Evolutionary conservation across 2,888 invertebrate genomes (phyloP), one percentile per base, ranked within the genome.

Genomic region (Apodemia hepburni): DNA sequence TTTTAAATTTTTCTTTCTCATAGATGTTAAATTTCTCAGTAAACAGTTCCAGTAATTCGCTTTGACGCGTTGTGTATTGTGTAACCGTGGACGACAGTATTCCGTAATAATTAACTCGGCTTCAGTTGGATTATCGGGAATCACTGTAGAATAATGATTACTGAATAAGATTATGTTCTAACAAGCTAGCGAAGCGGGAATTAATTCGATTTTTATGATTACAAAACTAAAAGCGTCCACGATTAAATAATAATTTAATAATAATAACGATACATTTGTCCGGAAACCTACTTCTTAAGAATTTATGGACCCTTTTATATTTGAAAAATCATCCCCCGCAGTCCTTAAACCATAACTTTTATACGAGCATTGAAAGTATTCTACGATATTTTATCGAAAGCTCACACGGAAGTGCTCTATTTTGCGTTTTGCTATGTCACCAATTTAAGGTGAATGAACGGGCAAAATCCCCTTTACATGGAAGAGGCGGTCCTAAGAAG

Each of bases 361-460:
- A 27, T 29, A 15, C 27, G 27, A 86, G 85, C 87, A 86, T 87
- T 85, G 87, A 85, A 84, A 85, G 87, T 84, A 85, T 82, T 85
- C 85, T 82, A 84, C 85, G 78, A 83, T 81, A 75, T 83, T 87
- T 87, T 85, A 84, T 87, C 82, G 87, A 79, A 84, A 88, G 82
- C 79, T 82, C 85, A 86, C 85, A 83, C 82, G 78, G 81, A 81
- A 86, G 81, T 83, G 82, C 82, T 85, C 85, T 87, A 87, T 86
- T 90, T 88, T 84, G 86, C 85, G 79, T 84, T 75, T 82, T 77
- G 76, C 76, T 89, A 88, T 87, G 86, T 87, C 84, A 82, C 80
- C 88, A 82, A 88, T 88, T 89, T 88, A 88, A 87, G 87, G 85
- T 85, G 89, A 88, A 88, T 86, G 86, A 89, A 88, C 86, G 85